These are phyloP conservation scores for Marisa cornuarietis DNA, from an alignment of 1,140 invertebrate genomes.

Conservation along the genomic window DNA sequence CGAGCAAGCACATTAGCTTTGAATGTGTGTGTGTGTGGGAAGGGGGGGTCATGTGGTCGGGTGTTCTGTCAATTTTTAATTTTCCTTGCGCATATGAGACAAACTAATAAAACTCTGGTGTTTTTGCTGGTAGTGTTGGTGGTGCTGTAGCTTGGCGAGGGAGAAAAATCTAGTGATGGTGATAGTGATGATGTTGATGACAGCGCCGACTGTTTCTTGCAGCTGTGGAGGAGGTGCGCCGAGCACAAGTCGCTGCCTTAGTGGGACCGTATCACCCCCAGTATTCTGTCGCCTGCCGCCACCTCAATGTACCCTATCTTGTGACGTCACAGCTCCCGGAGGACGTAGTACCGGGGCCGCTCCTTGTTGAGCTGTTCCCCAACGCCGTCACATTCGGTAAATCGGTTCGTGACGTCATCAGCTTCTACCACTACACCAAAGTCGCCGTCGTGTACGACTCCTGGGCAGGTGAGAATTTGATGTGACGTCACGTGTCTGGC, in stretches of 20 bases:
- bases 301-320: constrained; percentile 44
- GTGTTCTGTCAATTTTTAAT: too few relatives aligned
- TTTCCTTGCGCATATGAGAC: too few relatives aligned
- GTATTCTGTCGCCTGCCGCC: constrained; percentile 38
- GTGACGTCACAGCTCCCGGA: constrained; percentile 45
- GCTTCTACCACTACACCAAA: constrained; percentile 39
- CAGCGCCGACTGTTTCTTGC: neutral
- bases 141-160: too few relatives aligned
- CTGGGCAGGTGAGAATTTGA: constrained; percentile 35
- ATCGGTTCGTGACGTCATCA: constrained; percentile 43
- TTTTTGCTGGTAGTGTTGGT: too few relatives aligned
- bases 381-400: constrained; percentile 29
- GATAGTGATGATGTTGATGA: too few relatives aligned
- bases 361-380: constrained; percentile 48
- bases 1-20: too few relatives aligned
- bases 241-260: constrained; percentile 32
- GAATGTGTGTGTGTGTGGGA: too few relatives aligned
- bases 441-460: constrained; percentile 47
- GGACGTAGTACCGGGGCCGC: constrained; percentile 23
- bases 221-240: constrained; percentile 20
- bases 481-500: too few relatives aligned
- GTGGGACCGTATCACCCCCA: constrained; percentile 45
- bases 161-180: too few relatives aligned
- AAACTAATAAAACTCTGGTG: too few relatives aligned
- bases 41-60: too few relatives aligned